Evolutionary conservation across 2,888 invertebrate species (phyloP), one percentile per base, ranked within the genome.

Genomic region (Meta bourneti): DNA sequence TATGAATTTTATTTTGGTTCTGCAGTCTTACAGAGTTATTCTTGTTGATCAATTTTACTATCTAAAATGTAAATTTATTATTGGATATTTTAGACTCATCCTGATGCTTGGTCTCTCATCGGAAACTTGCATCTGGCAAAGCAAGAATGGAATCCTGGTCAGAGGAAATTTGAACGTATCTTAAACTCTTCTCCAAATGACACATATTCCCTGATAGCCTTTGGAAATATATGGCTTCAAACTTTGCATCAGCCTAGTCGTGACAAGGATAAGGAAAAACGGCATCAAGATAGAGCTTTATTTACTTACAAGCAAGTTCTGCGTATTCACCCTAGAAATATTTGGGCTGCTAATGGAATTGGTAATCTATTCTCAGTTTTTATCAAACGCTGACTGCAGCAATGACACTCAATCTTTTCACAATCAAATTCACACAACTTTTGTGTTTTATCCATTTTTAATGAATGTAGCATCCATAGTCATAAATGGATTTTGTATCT

Each of bases 281-380:
- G 98, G 72, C 98, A 99, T 95, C 98, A 99, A 94, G 99, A 99
- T 93, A 96, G 99, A 93, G 99, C 99, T 0, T 95, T 99, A 54
- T 96, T 97, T 0, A 97, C 99, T 96, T 99, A 98, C 95, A 98
- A 97, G 94, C 98, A 98, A 95, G 99, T 97, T 54, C 95, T 99
- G 79, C 97, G 98, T 94, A 97, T 97, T 93, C 99, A 99, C 95
- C 98, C 98, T 0, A 97, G 97, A 93, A 99, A 99, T 95, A 99
- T 99, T 94, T 99, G 99, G 98, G 99, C 99, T 0, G 98, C 99
- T 0, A 99, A 99, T 95, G 99, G 99, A 13, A 98, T 99, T 93
- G 99, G 96, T 71, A 98, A 98, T 92, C n/a, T 6, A 54, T 52
- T 72, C 16, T 83, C 20, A 72, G 9, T 83, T 51, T 34, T 34